Evolutionary conservation across 2,888 invertebrate genomes (phyloP), one percentile per base, ranked within the genome.

Genomic region (Abscondita cerata): DNA sequence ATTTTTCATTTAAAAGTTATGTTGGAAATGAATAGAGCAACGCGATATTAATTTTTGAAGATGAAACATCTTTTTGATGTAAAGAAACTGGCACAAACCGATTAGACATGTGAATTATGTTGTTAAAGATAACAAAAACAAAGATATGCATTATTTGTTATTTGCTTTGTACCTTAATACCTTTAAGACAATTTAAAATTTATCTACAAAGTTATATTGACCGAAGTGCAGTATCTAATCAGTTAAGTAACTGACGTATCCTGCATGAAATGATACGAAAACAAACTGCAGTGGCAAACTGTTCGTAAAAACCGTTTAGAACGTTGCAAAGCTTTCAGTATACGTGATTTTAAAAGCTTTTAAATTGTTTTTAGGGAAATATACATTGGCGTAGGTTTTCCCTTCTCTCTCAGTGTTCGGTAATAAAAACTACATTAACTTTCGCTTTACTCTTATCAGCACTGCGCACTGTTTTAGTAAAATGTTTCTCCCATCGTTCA

Each of bases 371-470:
- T 59, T 53, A 47, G 47, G 38, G 38, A 16, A 59, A 53, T 47
- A 25, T 56, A 38, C 40, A 56, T 38, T 56, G 55, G 44, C 44
- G 18, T 6, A 19, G 6, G 5, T 40, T 9, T 34, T 47, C 46
- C n/a, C n/a, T n/a, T 36, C n/a, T 38, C 52, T 56, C 47, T 41
- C 51, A 34, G 33, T 36, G 33, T 44, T 44, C 2, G 36, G 57
- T 58, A 63, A 65, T 67, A 65, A 67, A 65, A 67, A 55, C 53
- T 44, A 57, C 67, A 67, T 67, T 65, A 67, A 65, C 64, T 65
- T 64, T 65, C 61, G 63, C 61, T 59, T 64, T 61, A 53, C 55
- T 41, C 52, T 59, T 59, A 59, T 59, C 59, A 59, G 52, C 52
- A 47, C 16, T 13, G 57, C 57, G 36, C 57, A 57, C 57, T 41